phyloP scores from a whole-genome alignment of 2,113 vertebrate genomes.

The Pollachius pollachius region DNA sequence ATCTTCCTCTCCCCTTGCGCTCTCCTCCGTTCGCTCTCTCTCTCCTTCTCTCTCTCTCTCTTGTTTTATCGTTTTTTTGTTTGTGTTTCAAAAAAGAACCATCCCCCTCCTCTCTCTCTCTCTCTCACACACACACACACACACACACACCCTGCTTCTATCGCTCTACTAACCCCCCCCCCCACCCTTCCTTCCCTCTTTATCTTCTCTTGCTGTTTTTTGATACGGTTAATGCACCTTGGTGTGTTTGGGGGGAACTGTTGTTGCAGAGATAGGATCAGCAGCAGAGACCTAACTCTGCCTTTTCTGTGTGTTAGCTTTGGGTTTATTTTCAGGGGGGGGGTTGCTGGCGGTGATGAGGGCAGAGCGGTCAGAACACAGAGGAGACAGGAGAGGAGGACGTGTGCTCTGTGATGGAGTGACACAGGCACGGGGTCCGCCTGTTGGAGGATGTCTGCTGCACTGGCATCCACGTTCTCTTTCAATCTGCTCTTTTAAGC shows the following conservation, averaged over 20 bases:
- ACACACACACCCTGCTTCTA: too few species aligned
- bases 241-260: not conserved
- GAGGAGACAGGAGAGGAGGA: not conserved
- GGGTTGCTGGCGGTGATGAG: not conserved
- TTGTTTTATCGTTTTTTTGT: too few species aligned
- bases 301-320: not conserved
- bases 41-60: too few species aligned
- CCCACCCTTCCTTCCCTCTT: not conserved
- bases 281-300: not conserved
- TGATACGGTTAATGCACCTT: not conserved
- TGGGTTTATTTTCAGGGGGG: not conserved
- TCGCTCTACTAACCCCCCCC: too few species aligned
- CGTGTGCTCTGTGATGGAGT: not conserved
- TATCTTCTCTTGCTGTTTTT: not conserved
- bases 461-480: not conserved
- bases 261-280: not conserved
- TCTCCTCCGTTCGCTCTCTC: not conserved
- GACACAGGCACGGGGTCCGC: not conserved
- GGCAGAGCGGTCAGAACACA: not conserved
- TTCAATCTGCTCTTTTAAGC: too few species aligned
- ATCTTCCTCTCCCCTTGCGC: not conserved
- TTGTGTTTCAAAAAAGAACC: too few species aligned
- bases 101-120: too few species aligned
- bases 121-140: too few species aligned
- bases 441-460: not conserved